Evolutionary conservation across 2,888 invertebrate species (phyloP).

Genomic region (Chymomyza caudatula): DNA sequence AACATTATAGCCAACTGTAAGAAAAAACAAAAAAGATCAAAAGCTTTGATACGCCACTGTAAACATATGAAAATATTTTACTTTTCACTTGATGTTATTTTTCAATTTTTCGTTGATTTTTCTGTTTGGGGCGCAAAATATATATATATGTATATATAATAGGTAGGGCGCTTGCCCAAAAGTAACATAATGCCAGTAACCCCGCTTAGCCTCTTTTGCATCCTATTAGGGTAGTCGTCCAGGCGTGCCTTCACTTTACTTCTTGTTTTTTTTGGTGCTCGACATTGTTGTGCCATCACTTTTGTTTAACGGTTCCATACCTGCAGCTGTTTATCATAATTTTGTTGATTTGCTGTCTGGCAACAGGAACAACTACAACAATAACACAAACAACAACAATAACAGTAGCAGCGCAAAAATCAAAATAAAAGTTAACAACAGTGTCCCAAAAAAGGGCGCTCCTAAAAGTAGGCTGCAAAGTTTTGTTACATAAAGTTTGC

Average conservation of each 20-base stretch:
- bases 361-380: slow-evolving; percentile 14
- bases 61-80: slow-evolving; percentile 69
- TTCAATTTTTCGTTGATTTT: slow-evolving; percentile 27
- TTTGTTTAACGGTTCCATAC: slow-evolving; percentile 55
- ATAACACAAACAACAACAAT: slow-evolving; percentile 11
- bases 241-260: slow-evolving; percentile 41
- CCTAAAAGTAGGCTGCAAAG: slow-evolving; percentile 45
- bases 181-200: slow-evolving; percentile 47
- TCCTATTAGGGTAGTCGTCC: slow-evolving; percentile 29
- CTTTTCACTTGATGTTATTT: slow-evolving; percentile 68
- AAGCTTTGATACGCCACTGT: slow-evolving; percentile 54
- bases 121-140: slow-evolving; percentile 11
- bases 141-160: background rate
- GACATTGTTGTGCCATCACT: slow-evolving; percentile 27
- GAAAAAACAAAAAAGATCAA: slow-evolving; percentile 57
- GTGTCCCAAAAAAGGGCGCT: slow-evolving; percentile 33
- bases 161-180: slow-evolving; percentile 38
- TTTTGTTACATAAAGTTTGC: slow-evolving; percentile 45
- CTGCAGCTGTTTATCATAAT: slow-evolving; percentile 72
- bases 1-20: background rate
- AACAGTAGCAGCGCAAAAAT: background rate
- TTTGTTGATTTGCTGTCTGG: slow-evolving; percentile 72
- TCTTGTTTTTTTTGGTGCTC: slow-evolving; percentile 6
- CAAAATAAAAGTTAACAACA: background rate
- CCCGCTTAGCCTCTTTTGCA: slow-evolving; percentile 20